phyloP scores from a whole-genome alignment of 1,140 invertebrate genomes.

The Hestina assimilis region DNA sequence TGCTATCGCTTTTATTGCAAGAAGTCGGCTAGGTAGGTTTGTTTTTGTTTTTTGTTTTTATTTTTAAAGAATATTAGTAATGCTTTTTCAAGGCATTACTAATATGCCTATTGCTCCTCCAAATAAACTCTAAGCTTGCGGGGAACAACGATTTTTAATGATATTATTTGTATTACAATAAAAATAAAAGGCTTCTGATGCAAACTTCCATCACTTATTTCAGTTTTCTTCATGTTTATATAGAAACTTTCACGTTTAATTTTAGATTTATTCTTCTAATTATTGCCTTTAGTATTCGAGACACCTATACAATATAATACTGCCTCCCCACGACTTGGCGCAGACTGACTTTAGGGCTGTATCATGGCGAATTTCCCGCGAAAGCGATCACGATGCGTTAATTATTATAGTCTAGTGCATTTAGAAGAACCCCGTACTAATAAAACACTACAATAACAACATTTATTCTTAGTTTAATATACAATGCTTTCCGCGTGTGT shows the following conservation, averaged over 20 bases:
- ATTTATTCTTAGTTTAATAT: not conserved
- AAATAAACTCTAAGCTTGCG: too few species aligned
- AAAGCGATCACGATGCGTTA: conserved; percentile 44
- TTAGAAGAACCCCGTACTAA: conserved; percentile 33
- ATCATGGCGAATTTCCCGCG: conserved; percentile 34
- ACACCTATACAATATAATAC: conserved; percentile 1
- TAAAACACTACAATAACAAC: conserved; percentile 2
- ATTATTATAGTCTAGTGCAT: conserved; percentile 62
- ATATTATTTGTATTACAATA: too few species aligned
- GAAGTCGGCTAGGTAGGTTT: not conserved
- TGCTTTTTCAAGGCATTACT: too few species aligned
- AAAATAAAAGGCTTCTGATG: too few species aligned
- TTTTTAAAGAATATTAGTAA: too few species aligned
- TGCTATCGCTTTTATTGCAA: not conserved
- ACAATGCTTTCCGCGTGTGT: conserved; percentile 2
- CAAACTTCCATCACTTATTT: too few species aligned
- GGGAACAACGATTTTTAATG: too few species aligned
- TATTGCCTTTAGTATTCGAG: not conserved
- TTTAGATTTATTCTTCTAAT: not conserved
- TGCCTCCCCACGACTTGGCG: conserved; percentile 13
- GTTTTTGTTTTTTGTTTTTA: too few species aligned
- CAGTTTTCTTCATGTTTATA: too few species aligned
- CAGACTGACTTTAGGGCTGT: conserved; percentile 26
- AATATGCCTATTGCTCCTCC: too few species aligned
- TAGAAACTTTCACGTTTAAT: too few species aligned